Evolutionary conservation across 2,113 vertebrate genomes (phyloP), one percentile per base, ranked within the genome.

Genomic region (Bambusicola thoracicus): DNA sequence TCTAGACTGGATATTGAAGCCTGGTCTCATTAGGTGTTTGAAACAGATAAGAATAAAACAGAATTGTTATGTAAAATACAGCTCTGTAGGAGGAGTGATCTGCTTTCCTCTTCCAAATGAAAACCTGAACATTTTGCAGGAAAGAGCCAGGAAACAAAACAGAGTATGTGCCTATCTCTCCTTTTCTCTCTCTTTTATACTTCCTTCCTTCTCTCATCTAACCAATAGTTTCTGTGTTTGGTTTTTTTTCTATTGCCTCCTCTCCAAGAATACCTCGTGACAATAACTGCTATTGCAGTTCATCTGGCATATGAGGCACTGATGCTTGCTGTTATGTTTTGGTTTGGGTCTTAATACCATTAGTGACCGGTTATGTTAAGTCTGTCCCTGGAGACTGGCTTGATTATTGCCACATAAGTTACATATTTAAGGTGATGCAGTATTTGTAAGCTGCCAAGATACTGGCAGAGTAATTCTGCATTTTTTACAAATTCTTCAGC

Each of bases 241-340:
- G n/a, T n/a, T 93, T 76, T 25, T 89, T 85, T 87, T 79, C 43
- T 58, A 25, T 81, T 91, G 27, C 48, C 91, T 89, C 53, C 40
- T 91, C 59, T 91, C 40, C n/a, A 73, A 61, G 66, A 79, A n/a
- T 76, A 61, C 75, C 75, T 81, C 72, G 44, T 87, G 66, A n/a
- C 84, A 82, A 48, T 85, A 67, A 27, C 62, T 81, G 67, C 24
- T 76, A 20, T 59, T 62, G 85, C 48, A 92, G 67, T 29, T 91
- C 13, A n/a, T 43, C 56, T 72, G 66, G 15, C 81, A 20, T 55
- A 48, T 27, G 15, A 81, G 62, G 78, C 78, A 43, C 30, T 30
- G 70, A 38, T 36, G 51, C 43, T 81, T 81, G 46, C 73, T 89
- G 17, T 74, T 78, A 21, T 16, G 13, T 76, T 14, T 81, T 85